Conservation (phyloP, 2,888 invertebrate species). For the Ormyrus thymus region DNA sequence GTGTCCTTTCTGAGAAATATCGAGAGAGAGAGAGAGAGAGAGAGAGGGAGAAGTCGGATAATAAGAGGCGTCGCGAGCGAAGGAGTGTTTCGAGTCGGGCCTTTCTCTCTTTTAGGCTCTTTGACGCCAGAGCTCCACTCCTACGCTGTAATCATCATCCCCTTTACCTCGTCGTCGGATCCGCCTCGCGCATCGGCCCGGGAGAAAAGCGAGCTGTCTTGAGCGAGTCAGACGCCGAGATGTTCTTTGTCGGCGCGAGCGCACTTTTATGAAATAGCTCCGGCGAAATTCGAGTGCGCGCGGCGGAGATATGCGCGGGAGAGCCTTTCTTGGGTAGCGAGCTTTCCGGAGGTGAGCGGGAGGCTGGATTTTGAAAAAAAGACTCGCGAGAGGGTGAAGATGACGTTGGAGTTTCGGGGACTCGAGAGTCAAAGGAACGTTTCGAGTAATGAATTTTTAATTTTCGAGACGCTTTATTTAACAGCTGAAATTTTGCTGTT, state of each 20-base stretch:
- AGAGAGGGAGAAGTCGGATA: slow-evolving; percentile 28
- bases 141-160: slow-evolving; percentile 41
- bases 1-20: background rate
- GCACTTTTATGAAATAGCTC: slow-evolving; percentile 12
- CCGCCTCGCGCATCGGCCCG: slow-evolving; percentile 10
- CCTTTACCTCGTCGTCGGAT: slow-evolving; percentile 14
- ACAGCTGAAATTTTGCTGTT: no score
- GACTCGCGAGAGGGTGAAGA: no score
- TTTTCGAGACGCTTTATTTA: no score
- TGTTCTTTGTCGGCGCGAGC: slow-evolving; percentile 21
- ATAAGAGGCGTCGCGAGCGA: slow-evolving; percentile 26
- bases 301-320: background rate
- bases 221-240: slow-evolving; percentile 1
- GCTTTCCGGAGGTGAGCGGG: background rate
- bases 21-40: slow-evolving; percentile 31
- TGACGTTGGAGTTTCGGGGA: no score
- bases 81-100: slow-evolving; percentile 16
- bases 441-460: no score
- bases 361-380: no score
- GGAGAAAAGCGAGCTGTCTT: background rate
- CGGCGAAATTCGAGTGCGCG: background rate
- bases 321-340: background rate
- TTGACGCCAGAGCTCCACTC: slow-evolving; percentile 38
- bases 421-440: no score
- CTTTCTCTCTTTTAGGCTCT: slow-evolving; percentile 10